phyloP scores from a whole-genome alignment of 2,888 invertebrate genomes.

The Acleris holmiana region DNA sequence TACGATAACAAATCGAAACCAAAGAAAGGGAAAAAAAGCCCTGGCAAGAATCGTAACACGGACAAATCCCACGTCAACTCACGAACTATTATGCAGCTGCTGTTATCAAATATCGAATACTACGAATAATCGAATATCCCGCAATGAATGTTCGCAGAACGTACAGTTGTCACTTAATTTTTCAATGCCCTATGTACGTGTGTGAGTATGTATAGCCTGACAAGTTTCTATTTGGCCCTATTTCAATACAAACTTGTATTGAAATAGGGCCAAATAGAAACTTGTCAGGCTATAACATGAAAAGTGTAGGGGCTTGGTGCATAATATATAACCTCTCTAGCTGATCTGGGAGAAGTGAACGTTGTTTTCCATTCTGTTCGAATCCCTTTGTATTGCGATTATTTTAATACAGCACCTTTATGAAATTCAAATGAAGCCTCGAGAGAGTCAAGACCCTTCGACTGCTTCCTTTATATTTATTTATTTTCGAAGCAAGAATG shows the following conservation, averaged over 20 bases:
- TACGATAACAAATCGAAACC: no score
- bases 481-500: conserved; percentile 68
- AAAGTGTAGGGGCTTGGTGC: conserved; percentile 24
- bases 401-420: conserved; percentile 67
- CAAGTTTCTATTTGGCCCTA: no score
- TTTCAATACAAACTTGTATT: no score
- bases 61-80: no score
- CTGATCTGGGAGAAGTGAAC: conserved; percentile 37
- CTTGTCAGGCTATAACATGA: no score
- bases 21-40: no score
- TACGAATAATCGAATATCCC: background rate
- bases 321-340: conserved; percentile 30
- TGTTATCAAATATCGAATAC: conserved; percentile 1
- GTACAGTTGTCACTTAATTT: conserved; percentile 17
- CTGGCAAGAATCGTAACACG: no score
- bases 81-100: no score
- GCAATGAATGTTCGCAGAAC: conserved; percentile 12
- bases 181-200: conserved; percentile 11
- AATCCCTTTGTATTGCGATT: conserved; percentile 53
- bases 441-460: conserved; percentile 49
- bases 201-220: no score
- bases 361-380: conserved; percentile 41
- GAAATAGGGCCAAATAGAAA: no score
- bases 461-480: conserved; percentile 57
- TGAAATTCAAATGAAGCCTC: conserved; percentile 69